These are phyloP conservation scores for Phrynocephalus vlangalii DNA, from an alignment of 2,797 vertebrate genomes.

Conservation along the genomic window DNA sequence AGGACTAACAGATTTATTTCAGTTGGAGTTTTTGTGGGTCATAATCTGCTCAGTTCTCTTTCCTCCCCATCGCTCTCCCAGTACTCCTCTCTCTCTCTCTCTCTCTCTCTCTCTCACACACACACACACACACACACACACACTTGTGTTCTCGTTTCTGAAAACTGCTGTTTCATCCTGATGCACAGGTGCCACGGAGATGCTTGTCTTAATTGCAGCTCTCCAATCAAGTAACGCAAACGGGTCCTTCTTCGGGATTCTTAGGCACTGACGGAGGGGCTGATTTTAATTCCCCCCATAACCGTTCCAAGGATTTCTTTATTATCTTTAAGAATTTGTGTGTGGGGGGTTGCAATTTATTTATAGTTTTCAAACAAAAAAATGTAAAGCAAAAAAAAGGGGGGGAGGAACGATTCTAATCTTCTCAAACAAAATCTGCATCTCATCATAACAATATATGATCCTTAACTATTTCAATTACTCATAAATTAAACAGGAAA, in stretches of 20 bases:
- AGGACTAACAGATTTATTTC: too few species aligned
- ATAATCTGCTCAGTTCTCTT: slow-evolving; percentile 29
- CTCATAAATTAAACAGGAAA: too few species aligned
- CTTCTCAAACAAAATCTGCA: too few species aligned
- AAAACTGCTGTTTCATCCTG: slow-evolving; percentile 62
- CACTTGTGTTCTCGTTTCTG: not conserved
- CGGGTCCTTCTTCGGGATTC: not conserved
- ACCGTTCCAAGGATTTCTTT: not conserved
- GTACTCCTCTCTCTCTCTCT: not conserved
- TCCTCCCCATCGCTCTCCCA: slow-evolving; percentile 17
- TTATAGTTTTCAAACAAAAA: too few species aligned
- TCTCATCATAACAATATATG: too few species aligned
- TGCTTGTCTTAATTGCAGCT: slow-evolving; percentile 18
- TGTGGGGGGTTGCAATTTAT: too few species aligned
- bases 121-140: too few species aligned
- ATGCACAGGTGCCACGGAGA: slow-evolving; percentile 26
- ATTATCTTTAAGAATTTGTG: not conserved
- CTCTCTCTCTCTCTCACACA: too few species aligned
- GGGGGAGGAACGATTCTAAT: too few species aligned
- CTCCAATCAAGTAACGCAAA: fast-evolving
- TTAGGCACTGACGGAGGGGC: not conserved
- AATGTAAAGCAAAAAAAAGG: too few species aligned
- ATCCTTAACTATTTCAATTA: too few species aligned
- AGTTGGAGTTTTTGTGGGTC: too few species aligned
- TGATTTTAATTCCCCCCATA: not conserved